Base-by-base conservation (phyloP, 2,113 vertebrate genomes). In the Jaculus jaculus region DNA sequence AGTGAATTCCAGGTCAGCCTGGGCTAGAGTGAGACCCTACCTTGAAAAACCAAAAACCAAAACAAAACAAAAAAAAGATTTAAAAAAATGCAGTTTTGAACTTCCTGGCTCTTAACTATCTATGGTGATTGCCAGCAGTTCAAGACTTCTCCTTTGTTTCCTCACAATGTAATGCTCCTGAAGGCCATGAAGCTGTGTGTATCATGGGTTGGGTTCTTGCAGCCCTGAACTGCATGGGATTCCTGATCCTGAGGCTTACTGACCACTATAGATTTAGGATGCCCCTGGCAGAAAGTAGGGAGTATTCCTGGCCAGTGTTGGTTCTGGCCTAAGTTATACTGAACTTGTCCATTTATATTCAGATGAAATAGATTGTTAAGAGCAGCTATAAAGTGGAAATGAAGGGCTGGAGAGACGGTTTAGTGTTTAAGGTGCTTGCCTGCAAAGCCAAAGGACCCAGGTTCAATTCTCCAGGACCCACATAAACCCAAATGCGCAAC, bases 321-420 rank as follows among this genome's bases (percentile, higher is more conserved):
- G n/a, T 34, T 74, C 23, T 61, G 51, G 72, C 60, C 71, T 37
- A 26, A 3, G 84, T 81, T 68, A 66, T 16, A 26, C 65, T 54
- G 24, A 79, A 74, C 32, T 54, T 90, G 54, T 77, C 65, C 37
- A 20, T 75, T 79, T 79, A 51, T 92, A 63, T 72, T 72, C 34
- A 82, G 17, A 39, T 86, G 75, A 95, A 89, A 73, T 34, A 87
- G 88, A 82, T 92, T 4, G 8, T 82, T 84, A 78, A 90, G 91
- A 90, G 87, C 42, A 47, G 42, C 42, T 8, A 47, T 47, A 47
- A 8, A 47, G 42, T 47, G 42, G 42, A 47, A 47, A 8, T 47
- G 42, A 47, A 47, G 42, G 42, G 42, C 42, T 47, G 42, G 42
- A 47, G 42, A 47, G 42, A 47, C 8, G 42, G 42, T 8, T 47